These are phyloP conservation scores for Ophthalmolycus amberensis DNA, from an alignment of 2,113 vertebrate genomes.

Conservation along the genomic window DNA sequence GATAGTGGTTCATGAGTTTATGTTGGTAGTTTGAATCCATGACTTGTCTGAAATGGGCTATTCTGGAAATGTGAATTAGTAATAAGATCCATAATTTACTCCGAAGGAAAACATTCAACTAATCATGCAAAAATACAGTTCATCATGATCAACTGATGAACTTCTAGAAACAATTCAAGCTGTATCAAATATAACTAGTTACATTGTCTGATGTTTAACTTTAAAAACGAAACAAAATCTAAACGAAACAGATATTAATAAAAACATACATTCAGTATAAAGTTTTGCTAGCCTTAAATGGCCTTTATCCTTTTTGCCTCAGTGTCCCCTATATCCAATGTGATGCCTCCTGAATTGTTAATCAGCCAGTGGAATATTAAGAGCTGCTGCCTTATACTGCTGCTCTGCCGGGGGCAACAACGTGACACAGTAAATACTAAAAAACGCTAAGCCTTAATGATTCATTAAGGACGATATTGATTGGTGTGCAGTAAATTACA, in stretches of 20 bases:
- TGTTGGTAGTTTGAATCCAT: not conserved
- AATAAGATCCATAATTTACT: slow-evolving; percentile 6
- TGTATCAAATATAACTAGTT: not conserved
- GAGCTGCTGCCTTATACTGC: slow-evolving; percentile 51
- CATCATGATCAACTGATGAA: slow-evolving; percentile 1
- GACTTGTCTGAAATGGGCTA: not conserved
- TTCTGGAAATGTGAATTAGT: slow-evolving; percentile 1
- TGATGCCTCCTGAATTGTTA: slow-evolving; percentile 72
- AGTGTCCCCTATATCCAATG: slow-evolving; percentile 40
- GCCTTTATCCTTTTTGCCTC: slow-evolving; percentile 50
- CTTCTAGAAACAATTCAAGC: not conserved
- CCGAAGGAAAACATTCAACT: not conserved
- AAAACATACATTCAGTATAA: not conserved
- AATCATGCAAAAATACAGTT: slow-evolving; percentile 1
- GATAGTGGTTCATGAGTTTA: not conserved
- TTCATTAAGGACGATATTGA: slow-evolving; percentile 58
- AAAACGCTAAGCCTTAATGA: slow-evolving; percentile 57
- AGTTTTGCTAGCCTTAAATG: slow-evolving; percentile 36
- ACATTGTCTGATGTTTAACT: not conserved
- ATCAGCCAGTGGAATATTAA: slow-evolving; percentile 68
- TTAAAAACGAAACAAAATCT: not conserved
- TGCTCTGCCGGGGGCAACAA: slow-evolving; percentile 54
- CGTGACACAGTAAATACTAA: slow-evolving; percentile 73
- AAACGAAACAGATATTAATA: too few relatives aligned
- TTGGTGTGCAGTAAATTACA: slow-evolving; percentile 49